Percentiles rank a stretch among this genome's conserved stretches.
Conservation (phyloP, 30 jellyfish, hydroid and myxozoan species). For the Sanderia malayensis region DNA sequence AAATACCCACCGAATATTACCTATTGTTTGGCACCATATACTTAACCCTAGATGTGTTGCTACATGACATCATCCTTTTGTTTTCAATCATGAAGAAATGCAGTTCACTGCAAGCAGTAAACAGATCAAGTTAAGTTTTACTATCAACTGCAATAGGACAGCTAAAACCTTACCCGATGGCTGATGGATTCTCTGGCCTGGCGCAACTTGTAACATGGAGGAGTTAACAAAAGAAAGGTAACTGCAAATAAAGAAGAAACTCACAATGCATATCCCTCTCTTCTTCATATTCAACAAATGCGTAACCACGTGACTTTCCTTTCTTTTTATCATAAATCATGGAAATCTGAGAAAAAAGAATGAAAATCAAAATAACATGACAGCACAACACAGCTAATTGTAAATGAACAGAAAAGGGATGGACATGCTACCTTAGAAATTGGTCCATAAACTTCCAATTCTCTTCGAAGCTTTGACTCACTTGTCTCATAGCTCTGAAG, state of each 20-base stretch:
- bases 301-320: slow-evolving; percentile 89
- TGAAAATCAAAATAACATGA: not conserved
- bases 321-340: slow-evolving; percentile 58
- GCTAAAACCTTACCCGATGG: not conserved
- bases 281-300: slow-evolving; percentile 95
- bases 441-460: slow-evolving; percentile 93
- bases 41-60: slow-evolving; percentile 61
- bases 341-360: slow-evolving; percentile 64
- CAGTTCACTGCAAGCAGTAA: slow-evolving; percentile 85
- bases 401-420: too few relatives aligned
- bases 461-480: slow-evolving; percentile 87
- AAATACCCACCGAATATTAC: slow-evolving; percentile 73
- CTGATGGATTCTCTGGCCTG: too few relatives aligned
- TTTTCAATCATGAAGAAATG: slow-evolving; percentile 31
- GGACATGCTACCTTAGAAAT: slow-evolving; percentile 82
- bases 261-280: slow-evolving; percentile 96
- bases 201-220: too few relatives aligned
- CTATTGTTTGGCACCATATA: slow-evolving; percentile 59
- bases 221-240: too few relatives aligned
- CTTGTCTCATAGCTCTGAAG: slow-evolving; percentile 86
- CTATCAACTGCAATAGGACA: not conserved
- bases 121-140: slow-evolving; percentile 57
- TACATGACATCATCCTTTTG: slow-evolving; percentile 32
- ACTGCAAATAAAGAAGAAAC: too few relatives aligned
- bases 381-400: too few relatives aligned